A percentile compares a stretch with the other conserved stretches of the same genome.
Conservation (phyloP, 2,113 vertebrate species). For the Nothocercus julius region DNA sequence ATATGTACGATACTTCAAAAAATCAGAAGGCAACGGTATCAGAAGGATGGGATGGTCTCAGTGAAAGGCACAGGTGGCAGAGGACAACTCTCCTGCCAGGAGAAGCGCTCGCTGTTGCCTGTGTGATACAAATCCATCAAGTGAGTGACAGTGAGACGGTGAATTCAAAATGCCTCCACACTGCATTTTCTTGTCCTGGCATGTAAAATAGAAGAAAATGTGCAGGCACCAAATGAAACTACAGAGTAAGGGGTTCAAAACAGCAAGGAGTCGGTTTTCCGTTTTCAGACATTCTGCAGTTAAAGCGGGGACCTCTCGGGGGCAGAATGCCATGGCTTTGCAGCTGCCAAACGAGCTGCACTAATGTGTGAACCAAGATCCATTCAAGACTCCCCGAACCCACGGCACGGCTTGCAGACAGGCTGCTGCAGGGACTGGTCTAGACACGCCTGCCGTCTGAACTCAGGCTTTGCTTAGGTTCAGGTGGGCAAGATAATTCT, state of each 20-base stretch:
- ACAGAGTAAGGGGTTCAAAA: not conserved
- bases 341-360: not conserved
- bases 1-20: not conserved
- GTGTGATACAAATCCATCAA: not conserved
- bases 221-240: not conserved
- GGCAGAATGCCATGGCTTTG: not conserved
- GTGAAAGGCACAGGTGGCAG: not conserved
- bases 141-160: not conserved
- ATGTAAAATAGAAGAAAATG: not conserved
- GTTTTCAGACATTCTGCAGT: not conserved
- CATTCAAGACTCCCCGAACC: not conserved
- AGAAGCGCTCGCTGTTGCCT: not conserved
- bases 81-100: not conserved
- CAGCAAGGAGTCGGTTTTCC: not conserved
- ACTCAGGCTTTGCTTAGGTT: not conserved
- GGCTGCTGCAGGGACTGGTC: not conserved
- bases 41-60: not conserved
- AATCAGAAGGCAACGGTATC: not conserved
- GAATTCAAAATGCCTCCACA: not conserved
- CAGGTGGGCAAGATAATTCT: not conserved
- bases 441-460: not conserved
- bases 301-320: not conserved
- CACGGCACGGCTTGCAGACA: not conserved
- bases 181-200: not conserved
- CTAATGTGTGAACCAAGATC: not conserved